Evolutionary conservation across 2,113 vertebrate species (phyloP), one percentile per base, ranked within the genome.

Genomic region (Hippocampus mohnikei): DNA sequence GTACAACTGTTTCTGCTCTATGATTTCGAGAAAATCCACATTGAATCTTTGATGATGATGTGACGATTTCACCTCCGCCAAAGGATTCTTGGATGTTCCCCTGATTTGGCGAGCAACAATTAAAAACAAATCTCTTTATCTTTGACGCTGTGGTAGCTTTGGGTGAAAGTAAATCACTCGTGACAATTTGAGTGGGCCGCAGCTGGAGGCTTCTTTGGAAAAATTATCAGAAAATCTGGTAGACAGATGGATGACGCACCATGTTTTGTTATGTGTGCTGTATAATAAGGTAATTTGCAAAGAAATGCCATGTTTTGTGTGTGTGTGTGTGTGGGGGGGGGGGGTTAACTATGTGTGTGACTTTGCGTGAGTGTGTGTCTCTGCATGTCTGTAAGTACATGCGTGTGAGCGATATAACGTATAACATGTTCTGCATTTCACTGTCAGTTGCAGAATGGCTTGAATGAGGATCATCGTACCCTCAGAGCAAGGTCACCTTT

Each of bases 371-470:
- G 42, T 44, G n/a, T 1, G 20, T 23, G n/a, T 65, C 13, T 44
- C 25, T 42, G 60, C 18, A 40, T 41, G 37, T 62, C 20, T 13
- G 8, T 44, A n/a, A 18, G n/a, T 65, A 23, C n/a, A 27, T 44
- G n/a, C 6, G 40, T 64, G 61, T 42, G 40, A 23, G 41, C 13
- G 15, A 3, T 42, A 46, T 20, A 33, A 33, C 21, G 25, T 68
- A 67, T 9, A 29, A 74, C 71, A 55, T 27, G 27, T 23, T 70
- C 58, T 73, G 46, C 78, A 65, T 70, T 74, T 87, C 74, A 72
- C 79, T 87, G 81, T 81, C 80, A 81, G 59, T 53, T 13, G 4
- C 8, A 42, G 67, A 78, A 87, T 69, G 81, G 78, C 65, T 74
- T 55, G 55, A 75, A 81, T 75, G 63, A 82, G 74, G 74, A 73